Percentiles rank a stretch among this genome's conserved stretches.
These are phyloP conservation scores for Felis chaus DNA, from an alignment of 2,113 vertebrate species.

Conservation along the genomic window DNA sequence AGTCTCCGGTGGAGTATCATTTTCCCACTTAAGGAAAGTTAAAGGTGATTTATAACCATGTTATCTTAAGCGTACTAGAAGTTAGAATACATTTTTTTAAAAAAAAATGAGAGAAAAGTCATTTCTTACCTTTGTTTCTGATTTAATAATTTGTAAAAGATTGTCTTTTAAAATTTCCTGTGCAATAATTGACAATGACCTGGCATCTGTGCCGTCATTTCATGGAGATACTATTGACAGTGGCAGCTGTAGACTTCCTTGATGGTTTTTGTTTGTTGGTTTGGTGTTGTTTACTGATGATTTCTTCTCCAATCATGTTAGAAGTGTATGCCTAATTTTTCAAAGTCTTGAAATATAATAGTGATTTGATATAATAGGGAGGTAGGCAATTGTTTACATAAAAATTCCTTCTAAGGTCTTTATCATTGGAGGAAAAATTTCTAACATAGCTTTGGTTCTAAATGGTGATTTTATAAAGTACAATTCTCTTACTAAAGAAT, in stretches of 20 bases:
- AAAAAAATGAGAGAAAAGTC: not conserved
- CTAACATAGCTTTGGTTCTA: not conserved
- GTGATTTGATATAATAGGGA: not conserved
- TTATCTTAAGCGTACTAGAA: not conserved
- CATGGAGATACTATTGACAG: not conserved
- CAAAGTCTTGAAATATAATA: not conserved
- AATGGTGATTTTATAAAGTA: not conserved
- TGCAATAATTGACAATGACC: not conserved
- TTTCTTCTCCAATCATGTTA: not conserved
- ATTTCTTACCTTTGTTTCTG: not conserved
- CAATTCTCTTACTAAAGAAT: not conserved
- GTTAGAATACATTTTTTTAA: not conserved
- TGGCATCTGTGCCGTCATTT: not conserved
- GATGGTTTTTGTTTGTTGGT: not conserved
- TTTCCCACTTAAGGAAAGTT: not conserved
- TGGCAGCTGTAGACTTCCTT: not conserved
- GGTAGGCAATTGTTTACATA: not conserved
- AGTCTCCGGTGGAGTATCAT: not conserved
- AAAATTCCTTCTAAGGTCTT: not conserved
- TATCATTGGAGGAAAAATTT: not conserved
- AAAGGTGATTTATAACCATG: not conserved
- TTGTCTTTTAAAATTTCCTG: not conserved
- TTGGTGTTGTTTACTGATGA: not conserved
- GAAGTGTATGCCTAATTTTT: not conserved
- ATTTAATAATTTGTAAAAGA: not conserved